phyloP scores from a whole-genome alignment of 2,888 invertebrate genomes.

The Anoplius nigerrimus region DNA sequence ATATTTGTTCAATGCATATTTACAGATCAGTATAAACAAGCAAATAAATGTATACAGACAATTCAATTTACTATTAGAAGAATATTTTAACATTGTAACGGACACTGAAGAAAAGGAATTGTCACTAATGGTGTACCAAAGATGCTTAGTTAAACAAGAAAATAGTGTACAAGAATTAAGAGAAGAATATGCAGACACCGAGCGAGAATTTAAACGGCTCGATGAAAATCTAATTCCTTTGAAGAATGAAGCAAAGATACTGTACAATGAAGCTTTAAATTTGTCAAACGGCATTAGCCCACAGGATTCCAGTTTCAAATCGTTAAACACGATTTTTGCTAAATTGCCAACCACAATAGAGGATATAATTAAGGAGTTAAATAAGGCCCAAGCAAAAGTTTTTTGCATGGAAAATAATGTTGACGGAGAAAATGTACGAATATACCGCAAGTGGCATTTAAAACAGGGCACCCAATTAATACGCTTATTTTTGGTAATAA shows the following conservation, averaged over 20 bases:
- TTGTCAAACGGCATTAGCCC: conserved; percentile 79
- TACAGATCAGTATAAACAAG: conserved; percentile 57
- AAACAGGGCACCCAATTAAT: background rate
- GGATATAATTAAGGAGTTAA: conserved; percentile 77
- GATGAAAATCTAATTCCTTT: conserved; percentile 66
- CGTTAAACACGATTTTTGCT: conserved; percentile 59
- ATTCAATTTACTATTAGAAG: conserved; percentile 61
- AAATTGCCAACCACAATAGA: conserved; percentile 77
- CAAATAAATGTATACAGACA: conserved; percentile 63
- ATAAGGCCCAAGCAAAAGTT: conserved; percentile 80
- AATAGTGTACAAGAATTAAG: conserved; percentile 62
- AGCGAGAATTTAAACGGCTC: conserved; percentile 66
- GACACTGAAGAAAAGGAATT: conserved; percentile 60
- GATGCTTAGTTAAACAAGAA: conserved; percentile 58
- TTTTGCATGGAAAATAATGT: conserved; percentile 80
- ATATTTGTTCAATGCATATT: too few species aligned
- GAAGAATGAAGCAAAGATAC: conserved; percentile 76
- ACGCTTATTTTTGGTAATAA: too few species aligned
- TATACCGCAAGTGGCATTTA: background rate
- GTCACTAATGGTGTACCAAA: conserved; percentile 51
- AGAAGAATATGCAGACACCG: conserved; percentile 63
- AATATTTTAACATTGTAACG: conserved; percentile 61
- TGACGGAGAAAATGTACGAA: conserved; percentile 78
- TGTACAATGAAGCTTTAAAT: conserved; percentile 77
- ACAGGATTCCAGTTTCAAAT: conserved; percentile 76